Percentiles rank a stretch among this genome's conserved stretches.
Conservation (phyloP, 2,888 invertebrate genomes). For the Cryptocheilus praepositus region DNA sequence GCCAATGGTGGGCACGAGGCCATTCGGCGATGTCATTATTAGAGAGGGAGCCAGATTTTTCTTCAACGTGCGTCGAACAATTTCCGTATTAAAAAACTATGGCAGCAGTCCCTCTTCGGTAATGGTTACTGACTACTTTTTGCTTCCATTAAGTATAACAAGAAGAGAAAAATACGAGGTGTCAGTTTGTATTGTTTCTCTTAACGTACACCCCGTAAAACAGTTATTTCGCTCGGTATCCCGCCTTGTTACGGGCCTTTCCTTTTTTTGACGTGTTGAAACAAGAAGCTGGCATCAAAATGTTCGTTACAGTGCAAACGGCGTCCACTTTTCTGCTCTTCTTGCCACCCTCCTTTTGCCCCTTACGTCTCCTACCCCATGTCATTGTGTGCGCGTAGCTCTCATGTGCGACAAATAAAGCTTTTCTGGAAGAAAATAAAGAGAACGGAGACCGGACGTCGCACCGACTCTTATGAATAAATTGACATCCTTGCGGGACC, state of each 20-base stretch:
- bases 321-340: constrained; percentile 55
- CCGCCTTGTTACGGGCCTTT: constrained; percentile 53
- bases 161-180: too few relatives aligned
- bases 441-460: constrained; percentile 45
- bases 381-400: constrained; percentile 43
- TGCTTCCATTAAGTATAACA: too few relatives aligned
- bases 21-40: too few relatives aligned
- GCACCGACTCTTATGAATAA: constrained; percentile 51
- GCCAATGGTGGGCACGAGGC: too few relatives aligned
- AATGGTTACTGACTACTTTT: too few relatives aligned
- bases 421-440: constrained; percentile 69
- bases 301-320: constrained; percentile 64
- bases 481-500: constrained; percentile 57
- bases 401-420: constrained; percentile 67
- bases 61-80: too few relatives aligned
- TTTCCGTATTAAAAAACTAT: too few relatives aligned
- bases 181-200: too few relatives aligned
- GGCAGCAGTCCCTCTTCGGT: too few relatives aligned
- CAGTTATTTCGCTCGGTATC: constrained; percentile 41
- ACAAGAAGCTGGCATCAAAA: constrained; percentile 70
- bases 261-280: constrained; percentile 55
- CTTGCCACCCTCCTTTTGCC: constrained; percentile 17
- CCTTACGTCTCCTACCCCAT: constrained; percentile 22
- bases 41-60: too few relatives aligned
- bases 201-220: constrained; percentile 35